Percentiles rank a stretch among this genome's conserved stretches.
phyloP scores from a whole-genome alignment of 2,888 invertebrate species.

The Pseudanteris insignis region DNA sequence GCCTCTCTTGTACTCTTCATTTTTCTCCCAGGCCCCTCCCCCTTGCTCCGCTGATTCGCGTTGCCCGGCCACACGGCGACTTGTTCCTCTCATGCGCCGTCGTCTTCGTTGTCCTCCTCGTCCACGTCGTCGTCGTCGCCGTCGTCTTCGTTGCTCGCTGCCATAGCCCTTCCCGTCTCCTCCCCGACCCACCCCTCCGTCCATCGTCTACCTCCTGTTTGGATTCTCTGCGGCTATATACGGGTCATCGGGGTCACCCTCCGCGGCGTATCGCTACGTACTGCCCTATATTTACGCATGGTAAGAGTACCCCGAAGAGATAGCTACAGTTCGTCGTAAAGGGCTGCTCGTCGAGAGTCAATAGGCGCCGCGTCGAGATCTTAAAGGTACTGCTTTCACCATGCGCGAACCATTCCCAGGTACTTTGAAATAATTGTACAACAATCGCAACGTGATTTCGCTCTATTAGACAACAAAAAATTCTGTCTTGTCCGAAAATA shows the following conservation, averaged over 20 bases:
- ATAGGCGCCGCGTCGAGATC: conserved; percentile 52
- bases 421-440: too few species aligned
- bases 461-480: too few species aligned
- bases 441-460: too few species aligned
- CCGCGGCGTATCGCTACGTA: conserved; percentile 60
- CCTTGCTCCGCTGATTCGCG: conserved; percentile 28
- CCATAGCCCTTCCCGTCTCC: conserved; percentile 27
- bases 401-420: neutral
- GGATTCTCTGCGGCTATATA: conserved; percentile 55
- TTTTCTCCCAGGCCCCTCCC: conserved; percentile 41
- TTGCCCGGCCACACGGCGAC: conserved; percentile 29
- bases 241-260: conserved; percentile 64
- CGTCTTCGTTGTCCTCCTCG: conserved; percentile 28
- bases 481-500: too few species aligned
- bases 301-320: conserved; percentile 58
- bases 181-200: conserved; percentile 18
- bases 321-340: conserved; percentile 40
- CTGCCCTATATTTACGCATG: conserved; percentile 66
- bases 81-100: conserved; percentile 46
- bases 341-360: conserved; percentile 55
- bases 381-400: conserved; percentile 49
- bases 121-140: conserved; percentile 16
- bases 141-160: conserved; percentile 40
- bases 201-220: too few species aligned
- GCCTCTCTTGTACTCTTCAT: conserved; percentile 42